phyloP scores from a whole-genome alignment of 2,888 invertebrate species.

The Gnatocerus cornutus region DNA sequence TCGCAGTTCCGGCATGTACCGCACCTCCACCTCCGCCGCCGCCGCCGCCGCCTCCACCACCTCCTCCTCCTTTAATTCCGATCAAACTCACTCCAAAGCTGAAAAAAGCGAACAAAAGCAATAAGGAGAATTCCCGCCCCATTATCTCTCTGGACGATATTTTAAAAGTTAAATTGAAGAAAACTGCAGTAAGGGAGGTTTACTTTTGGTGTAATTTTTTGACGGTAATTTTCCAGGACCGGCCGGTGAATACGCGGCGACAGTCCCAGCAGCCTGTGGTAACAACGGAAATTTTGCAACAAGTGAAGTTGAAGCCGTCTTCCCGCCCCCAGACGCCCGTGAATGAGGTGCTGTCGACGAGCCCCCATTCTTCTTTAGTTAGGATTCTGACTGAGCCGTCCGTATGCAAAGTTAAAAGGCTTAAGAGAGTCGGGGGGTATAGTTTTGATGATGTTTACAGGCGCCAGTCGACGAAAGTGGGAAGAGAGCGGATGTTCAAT shows the following conservation, averaged over 20 bases:
- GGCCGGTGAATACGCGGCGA: conserved; percentile 52
- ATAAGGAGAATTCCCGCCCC: conserved; percentile 60
- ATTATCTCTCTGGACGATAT: conserved; percentile 68
- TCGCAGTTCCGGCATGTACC: conserved; percentile 49
- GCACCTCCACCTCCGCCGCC: conserved; percentile 58
- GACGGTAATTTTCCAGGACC: conserved; percentile 54
- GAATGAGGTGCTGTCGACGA: conserved; percentile 55
- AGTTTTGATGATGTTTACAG: conserved; percentile 67
- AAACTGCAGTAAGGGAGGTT: conserved; percentile 62
- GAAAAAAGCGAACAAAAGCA: conserved; percentile 51
- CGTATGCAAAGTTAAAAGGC: conserved; percentile 64
- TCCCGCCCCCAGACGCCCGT: conserved; percentile 56
- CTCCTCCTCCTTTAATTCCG: conserved; percentile 53
- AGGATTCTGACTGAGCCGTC: conserved; percentile 61
- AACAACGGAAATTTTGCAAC: conserved; percentile 63
- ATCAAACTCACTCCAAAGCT: conserved; percentile 33
- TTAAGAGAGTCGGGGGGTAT: conserved; percentile 61
- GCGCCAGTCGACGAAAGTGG: conserved; percentile 49
- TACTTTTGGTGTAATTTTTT: conserved; percentile 4
- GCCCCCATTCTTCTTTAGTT: conserved; percentile 64
- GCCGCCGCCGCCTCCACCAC: conserved; percentile 61
- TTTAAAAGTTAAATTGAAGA: conserved; percentile 67
- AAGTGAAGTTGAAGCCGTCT: conserved; percentile 65
- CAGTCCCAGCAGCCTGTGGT: conserved; percentile 61
- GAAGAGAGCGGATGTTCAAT: conserved; percentile 43